These are phyloP conservation scores for Orgyia antiqua DNA, from an alignment of 2,888 invertebrate species.

Conservation along the genomic window DNA sequence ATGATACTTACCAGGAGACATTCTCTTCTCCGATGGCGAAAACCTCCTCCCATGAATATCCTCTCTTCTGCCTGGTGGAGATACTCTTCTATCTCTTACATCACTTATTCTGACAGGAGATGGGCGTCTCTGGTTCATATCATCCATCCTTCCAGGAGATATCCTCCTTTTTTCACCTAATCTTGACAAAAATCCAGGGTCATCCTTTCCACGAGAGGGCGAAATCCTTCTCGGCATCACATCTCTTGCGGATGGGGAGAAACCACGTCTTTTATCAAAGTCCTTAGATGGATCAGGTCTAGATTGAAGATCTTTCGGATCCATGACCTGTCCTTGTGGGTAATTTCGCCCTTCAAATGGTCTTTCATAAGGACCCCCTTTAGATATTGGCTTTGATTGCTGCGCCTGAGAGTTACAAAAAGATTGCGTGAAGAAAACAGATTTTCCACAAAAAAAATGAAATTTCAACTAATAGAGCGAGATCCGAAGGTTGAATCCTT, in stretches of 20 bases:
- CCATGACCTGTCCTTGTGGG: conserved; percentile 13
- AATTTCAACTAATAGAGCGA: too few relatives aligned
- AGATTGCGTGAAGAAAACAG: too few relatives aligned
- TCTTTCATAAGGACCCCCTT: conserved; percentile 22
- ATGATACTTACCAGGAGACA: conserved; percentile 14
- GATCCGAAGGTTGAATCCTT: too few relatives aligned
- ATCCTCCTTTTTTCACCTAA: conserved; percentile 5
- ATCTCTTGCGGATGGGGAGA: conserved; percentile 13
- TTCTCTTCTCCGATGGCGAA: conserved; percentile 22
- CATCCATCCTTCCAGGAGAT: conserved; percentile 15
- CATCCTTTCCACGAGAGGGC: conserved; percentile 9
- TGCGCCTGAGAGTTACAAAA: conserved; percentile 17
- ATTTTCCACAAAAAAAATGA: too few relatives aligned
- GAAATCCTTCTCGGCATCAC: conserved; percentile 2
- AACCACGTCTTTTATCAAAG: conserved; percentile 20
- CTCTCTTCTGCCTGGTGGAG: conserved; percentile 15
- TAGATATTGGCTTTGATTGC: conserved; percentile 19
- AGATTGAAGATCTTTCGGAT: conserved; percentile 9
- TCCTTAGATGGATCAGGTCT: conserved; percentile 23
- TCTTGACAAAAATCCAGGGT: background rate
- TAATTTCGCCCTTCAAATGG: conserved; percentile 29
- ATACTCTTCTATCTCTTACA: conserved; percentile 15
- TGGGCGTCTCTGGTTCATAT: conserved; percentile 6
- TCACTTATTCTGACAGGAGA: conserved; percentile 14
- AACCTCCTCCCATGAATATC: conserved; percentile 2